Base-by-base conservation (phyloP, 2,797 vertebrate genomes). In the Melanotaenia nigrans region DNA sequence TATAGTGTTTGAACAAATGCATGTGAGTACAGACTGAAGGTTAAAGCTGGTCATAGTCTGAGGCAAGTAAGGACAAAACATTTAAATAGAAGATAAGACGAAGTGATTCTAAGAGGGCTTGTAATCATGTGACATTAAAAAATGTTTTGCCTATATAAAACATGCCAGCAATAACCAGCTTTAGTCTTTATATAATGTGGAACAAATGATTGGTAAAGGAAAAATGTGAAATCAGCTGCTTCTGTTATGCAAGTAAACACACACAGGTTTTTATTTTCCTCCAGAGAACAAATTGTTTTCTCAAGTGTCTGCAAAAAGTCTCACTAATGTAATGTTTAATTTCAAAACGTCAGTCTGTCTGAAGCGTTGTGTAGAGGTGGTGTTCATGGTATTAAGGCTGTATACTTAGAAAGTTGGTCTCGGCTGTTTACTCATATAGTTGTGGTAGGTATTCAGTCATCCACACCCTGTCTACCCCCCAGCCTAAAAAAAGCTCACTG, bases 401-500 rank as follows among this genome's bases (percentile, higher is more conserved):
- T 30, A 73, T 47, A 35, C 36, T 24, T 30, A 47, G 24, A 68
- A 33, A 38, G 38, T 56, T 45, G 57, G 71, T 72, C 68, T 75
- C 56, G 5, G 49, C 77, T 82, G 82, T 86, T 88, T 85, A 75
- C 82, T 81, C 68, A 71, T 83, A 79, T 59, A 86, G 79, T 78
- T 35, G 58, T 64, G 78, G 73, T 81, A 40, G 77, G 70, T 76
- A 65, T 60, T 36, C 78, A 85, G 85, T 78, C 68, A 71, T 83
- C 85, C 88, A 87, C 92, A 90, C 89, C 88, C 90, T 82, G 90
- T 87, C 86, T 84, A 54, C 38, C 47, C 42, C 62, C 12, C 33
- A 0, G n/a, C 74, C 86, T 92, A 93, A 83, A 91, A 90, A 90
- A 89, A 92, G 83, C 65, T 32, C 3, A 0, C 79, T 69, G 90